Evolutionary conservation across 2,888 invertebrate genomes (phyloP).

Genomic region (Yponomeuta plumbellus): DNA sequence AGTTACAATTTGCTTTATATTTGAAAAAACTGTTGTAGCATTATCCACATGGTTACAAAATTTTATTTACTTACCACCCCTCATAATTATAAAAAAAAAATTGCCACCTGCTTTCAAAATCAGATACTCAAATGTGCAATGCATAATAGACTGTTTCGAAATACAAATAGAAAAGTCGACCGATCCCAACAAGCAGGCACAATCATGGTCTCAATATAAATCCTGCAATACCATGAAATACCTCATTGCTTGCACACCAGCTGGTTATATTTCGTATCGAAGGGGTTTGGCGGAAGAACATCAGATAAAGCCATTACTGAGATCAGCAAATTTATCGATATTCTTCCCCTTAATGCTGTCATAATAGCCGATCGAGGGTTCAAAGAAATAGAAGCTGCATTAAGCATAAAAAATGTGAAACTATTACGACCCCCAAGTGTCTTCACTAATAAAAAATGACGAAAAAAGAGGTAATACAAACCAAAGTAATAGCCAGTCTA

Average conservation of each 20-base stretch:
- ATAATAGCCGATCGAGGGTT: conserved; percentile 13
- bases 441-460: neutral
- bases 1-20: neutral
- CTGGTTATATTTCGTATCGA: neutral
- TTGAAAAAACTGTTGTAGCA: neutral
- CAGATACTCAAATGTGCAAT: conserved; percentile 7
- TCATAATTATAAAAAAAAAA: neutral
- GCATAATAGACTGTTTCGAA: conserved; percentile 5
- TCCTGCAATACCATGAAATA: conserved; percentile 15
- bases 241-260: conserved; percentile 24
- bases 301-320: too few relatives aligned
- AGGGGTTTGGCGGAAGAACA: conserved; percentile 7
- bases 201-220: conserved; percentile 7
- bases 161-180: conserved; percentile 2
- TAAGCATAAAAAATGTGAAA: neutral
- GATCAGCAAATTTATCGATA: too few relatives aligned
- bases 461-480: neutral
- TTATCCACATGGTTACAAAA: neutral
- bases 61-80: too few relatives aligned
- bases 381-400: conserved; percentile 12
- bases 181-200: neutral
- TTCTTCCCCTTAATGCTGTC: neutral
- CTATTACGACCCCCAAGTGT: neutral
- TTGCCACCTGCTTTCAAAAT: conserved; percentile 3
- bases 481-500: neutral